A percentile compares a stretch with the other conserved stretches of the same genome.
Conservation (phyloP, 2,797 vertebrate species). For the Syngnathus rostellatus region DNA sequence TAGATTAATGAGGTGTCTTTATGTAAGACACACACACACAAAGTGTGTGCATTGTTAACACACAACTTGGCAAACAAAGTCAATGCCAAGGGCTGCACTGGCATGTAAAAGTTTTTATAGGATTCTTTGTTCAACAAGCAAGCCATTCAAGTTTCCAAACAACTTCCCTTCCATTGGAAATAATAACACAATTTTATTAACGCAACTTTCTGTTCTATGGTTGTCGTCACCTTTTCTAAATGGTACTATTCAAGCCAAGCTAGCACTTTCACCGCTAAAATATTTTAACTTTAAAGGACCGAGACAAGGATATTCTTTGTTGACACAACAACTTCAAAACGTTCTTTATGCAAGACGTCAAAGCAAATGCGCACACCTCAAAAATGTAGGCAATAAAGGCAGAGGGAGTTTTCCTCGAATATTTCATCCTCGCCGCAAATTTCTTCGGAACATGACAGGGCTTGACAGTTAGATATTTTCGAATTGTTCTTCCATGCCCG, state of each 20-base stretch:
- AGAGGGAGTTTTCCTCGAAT: not conserved
- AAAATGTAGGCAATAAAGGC: constrained; percentile 18
- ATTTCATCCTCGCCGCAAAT: not conserved
- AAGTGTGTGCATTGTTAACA: constrained; percentile 37
- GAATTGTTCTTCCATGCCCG: not conserved
- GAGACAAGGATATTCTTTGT: not conserved
- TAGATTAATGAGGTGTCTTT: constrained; percentile 52
- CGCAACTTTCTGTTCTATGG: not conserved
- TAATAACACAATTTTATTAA: no score
- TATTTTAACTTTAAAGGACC: not conserved
- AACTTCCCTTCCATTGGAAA: not conserved
- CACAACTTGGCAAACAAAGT: not conserved
- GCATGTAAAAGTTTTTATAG: not conserved
- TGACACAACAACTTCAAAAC: not conserved
- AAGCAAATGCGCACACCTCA: not conserved
- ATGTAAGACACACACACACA: constrained; percentile 23
- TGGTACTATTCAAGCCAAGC: not conserved
- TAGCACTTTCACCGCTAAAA: no score
- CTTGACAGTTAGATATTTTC: not conserved
- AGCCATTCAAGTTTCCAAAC: not conserved
- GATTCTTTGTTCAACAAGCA: not conserved
- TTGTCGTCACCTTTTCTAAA: not conserved
- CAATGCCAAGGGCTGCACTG: not conserved
- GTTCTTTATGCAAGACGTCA: not conserved
- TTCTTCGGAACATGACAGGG: not conserved